These are phyloP conservation scores for Doris montereyensis DNA, from an alignment of 2,888 invertebrate genomes.

Conservation along the genomic window DNA sequence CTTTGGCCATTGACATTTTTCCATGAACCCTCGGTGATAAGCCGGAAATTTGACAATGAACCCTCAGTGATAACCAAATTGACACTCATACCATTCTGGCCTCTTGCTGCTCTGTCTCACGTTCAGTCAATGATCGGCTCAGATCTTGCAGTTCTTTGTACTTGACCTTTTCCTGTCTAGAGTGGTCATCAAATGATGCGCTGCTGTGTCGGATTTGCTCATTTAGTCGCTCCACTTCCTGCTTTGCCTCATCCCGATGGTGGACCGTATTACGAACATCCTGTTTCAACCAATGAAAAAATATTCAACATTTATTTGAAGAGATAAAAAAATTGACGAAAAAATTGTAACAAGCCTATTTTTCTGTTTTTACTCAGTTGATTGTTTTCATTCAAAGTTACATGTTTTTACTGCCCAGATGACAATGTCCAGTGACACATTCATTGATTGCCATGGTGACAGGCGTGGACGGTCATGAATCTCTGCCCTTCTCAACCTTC, in stretches of 20 bases:
- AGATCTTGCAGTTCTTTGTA: slow-evolving; percentile 61
- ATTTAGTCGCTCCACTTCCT: slow-evolving; percentile 60
- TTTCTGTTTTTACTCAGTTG: too few species aligned
- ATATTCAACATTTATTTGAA: not conserved
- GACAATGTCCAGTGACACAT: too few species aligned
- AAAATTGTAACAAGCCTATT: too few species aligned
- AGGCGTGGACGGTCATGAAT: too few species aligned
- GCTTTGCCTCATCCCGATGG: slow-evolving; percentile 57
- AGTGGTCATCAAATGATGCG: slow-evolving; percentile 52
- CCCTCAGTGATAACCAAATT: not conserved
- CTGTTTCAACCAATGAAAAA: slow-evolving; percentile 38
- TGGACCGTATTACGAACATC: slow-evolving; percentile 53
- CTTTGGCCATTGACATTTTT: too few species aligned
- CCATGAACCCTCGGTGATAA: not conserved
- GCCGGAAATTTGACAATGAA: too few species aligned
- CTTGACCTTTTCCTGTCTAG: slow-evolving; percentile 55
- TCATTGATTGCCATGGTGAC: too few species aligned
- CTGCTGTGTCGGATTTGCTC: slow-evolving; percentile 58
- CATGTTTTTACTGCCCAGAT: too few species aligned
- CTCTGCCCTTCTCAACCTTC: too few species aligned
- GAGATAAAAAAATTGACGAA: too few species aligned
- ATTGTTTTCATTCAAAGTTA: too few species aligned
- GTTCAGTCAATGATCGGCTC: slow-evolving; percentile 55
- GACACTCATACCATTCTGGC: slow-evolving; percentile 54
- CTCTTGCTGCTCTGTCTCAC: slow-evolving; percentile 59